Evolutionary conservation across 1,140 invertebrate species (phyloP).

Genomic region (Thalassaphorura encarpata): DNA sequence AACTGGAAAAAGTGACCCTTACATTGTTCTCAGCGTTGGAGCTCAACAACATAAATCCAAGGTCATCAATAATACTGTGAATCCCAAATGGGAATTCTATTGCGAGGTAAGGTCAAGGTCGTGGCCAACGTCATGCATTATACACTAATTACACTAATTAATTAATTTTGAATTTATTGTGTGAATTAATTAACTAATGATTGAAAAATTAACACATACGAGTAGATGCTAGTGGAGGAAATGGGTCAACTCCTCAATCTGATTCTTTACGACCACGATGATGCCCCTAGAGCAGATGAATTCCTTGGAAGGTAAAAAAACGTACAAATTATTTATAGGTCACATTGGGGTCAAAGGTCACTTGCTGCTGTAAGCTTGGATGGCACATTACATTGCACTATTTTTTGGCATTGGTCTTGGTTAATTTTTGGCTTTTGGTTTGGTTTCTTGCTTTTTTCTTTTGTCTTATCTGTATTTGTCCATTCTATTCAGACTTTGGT

Average conservation of each 20-base stretch:
- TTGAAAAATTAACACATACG: not conserved
- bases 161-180: not conserved
- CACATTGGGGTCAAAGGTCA: too few relatives aligned
- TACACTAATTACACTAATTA: too few relatives aligned
- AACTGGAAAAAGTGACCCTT: conserved; percentile 93
- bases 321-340: too few relatives aligned
- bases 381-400: too few relatives aligned
- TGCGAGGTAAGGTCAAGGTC: conserved; percentile 63
- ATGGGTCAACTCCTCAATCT: conserved; percentile 29
- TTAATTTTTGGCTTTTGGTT: not conserved
- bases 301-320: conserved; percentile 41
- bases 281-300: conserved; percentile 34
- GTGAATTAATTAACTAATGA: not conserved
- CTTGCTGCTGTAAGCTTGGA: too few relatives aligned
- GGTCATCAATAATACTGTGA: conserved; percentile 80
- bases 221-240: conserved; percentile 30
- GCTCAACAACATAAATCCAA: conserved; percentile 78
- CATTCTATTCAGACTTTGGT: conserved; percentile 52
- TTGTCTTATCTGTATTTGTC: not conserved
- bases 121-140: too few relatives aligned
- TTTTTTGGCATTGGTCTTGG: not conserved
- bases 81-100: conserved; percentile 89
- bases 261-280: conserved; percentile 31
- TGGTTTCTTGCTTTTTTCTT: conserved; percentile 34
- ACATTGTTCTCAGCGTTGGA: conserved; percentile 75